Evolutionary conservation across 2,888 invertebrate species (phyloP), one percentile per base, ranked within the genome.

Genomic region (Polymixis flavicincta): DNA sequence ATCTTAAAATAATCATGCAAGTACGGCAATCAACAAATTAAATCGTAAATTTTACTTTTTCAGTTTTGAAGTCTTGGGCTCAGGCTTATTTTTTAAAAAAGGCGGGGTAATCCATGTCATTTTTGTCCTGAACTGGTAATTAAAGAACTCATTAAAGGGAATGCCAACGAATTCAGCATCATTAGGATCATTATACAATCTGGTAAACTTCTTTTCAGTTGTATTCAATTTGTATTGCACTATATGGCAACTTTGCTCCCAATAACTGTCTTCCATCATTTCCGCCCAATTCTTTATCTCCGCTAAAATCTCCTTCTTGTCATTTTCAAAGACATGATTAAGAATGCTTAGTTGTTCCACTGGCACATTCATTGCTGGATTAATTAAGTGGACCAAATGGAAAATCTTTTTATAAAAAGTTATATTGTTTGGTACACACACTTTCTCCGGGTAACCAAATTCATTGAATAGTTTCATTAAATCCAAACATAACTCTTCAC

Each of bases 211-310:
- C 17, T 72, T 83, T 45, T 52, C 7, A 3, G 71, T 67, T 17
- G 71, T 86, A 37, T 83, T 83, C n/a, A 83, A n/a, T 71, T 67
- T 80, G n/a, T 84, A 79, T 37, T 83, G 83, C 14, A 86, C 80
- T 0, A 83, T 50, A 52, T 59, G 80, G 48, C 84, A 86, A 42
- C 80, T 54, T 1, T 72, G 74, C 0, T 84, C 86, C 83, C 83
- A 83, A 61, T 67, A 60, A 0, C 0, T 1, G 6, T 57, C 80
- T 0, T 42, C 9, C 28, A n/a, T 71, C 17, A 22, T 37, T 0
- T 54, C 8, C 28, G 14, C 55, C 83, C 83, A 83, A 5, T 57
- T 42, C 0, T 25, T 13, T 3, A 83, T 28, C 28, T 60, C 80
- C 0, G 0, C 17, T 7, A 79, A 1, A n/a, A 86, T 72, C 6